phyloP scores from a whole-genome alignment of 2,888 invertebrate genomes.

The Cloeon dipterum region DNA sequence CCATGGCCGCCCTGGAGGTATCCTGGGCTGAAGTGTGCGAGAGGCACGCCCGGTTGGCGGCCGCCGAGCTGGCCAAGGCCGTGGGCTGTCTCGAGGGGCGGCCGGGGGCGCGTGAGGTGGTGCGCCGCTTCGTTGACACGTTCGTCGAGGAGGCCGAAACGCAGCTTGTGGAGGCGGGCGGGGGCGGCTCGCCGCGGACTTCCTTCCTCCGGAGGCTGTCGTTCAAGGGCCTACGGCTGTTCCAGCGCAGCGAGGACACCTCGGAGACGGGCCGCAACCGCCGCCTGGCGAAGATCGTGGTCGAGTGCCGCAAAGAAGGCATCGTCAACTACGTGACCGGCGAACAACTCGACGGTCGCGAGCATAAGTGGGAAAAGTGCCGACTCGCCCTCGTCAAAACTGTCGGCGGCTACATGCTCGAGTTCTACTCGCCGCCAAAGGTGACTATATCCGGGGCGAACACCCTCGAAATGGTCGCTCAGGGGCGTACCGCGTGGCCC shows the following conservation, averaged over 20 bases:
- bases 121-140: slow-evolving; percentile 60
- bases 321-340: slow-evolving; percentile 80
- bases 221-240: slow-evolving; percentile 68
- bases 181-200: slow-evolving; percentile 55
- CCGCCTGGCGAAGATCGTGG: slow-evolving; percentile 78
- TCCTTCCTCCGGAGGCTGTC: slow-evolving; percentile 70
- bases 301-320: slow-evolving; percentile 84
- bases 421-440: slow-evolving; percentile 86
- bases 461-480: background rate
- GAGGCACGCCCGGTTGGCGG: slow-evolving; percentile 63
- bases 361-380: slow-evolving; percentile 87
- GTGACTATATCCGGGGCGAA: no score
- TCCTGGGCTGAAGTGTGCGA: slow-evolving; percentile 74
- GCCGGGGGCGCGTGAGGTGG: slow-evolving; percentile 44
- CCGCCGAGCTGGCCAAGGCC: slow-evolving; percentile 71
- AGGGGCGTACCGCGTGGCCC: background rate
- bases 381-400: slow-evolving; percentile 77
- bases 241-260: slow-evolving; percentile 82
- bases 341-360: slow-evolving; percentile 69
- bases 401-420: slow-evolving; percentile 81
- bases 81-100: slow-evolving; percentile 49
- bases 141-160: slow-evolving; percentile 64
- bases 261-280: slow-evolving; percentile 86
- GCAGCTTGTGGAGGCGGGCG: slow-evolving; percentile 49
- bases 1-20: no score